Percentiles rank a stretch among this genome's conserved stretches.
These are phyloP conservation scores for Callospermophilus lateralis DNA, from an alignment of 2,113 vertebrate genomes.

Conservation along the genomic window DNA sequence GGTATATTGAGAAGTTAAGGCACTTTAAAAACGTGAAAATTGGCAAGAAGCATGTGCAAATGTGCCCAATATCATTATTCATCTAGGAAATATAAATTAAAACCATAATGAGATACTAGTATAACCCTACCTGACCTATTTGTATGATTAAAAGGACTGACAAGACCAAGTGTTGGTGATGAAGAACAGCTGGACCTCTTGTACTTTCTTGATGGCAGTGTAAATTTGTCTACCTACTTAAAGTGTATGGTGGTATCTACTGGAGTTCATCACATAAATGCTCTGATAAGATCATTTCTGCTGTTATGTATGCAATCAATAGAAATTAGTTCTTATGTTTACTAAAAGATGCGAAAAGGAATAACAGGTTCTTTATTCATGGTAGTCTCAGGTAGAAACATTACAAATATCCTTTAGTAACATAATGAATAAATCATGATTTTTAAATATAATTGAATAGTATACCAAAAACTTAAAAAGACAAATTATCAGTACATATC, in stretches of 20 bases:
- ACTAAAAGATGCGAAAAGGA: neutral
- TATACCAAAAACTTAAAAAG: neutral
- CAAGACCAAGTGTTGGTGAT: neutral
- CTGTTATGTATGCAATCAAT: neutral
- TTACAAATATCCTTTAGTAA: neutral
- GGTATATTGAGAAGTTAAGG: neutral
- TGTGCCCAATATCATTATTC: neutral
- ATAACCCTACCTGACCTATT: no score
- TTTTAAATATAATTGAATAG: neutral
- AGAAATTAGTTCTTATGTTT: neutral
- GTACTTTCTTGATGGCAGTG: neutral
- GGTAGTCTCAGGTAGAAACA: neutral
- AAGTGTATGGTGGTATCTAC: neutral
- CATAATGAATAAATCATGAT: neutral
- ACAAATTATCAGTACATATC: neutral
- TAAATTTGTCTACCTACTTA: neutral
- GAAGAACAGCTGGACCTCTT: neutral
- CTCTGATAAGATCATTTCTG: neutral
- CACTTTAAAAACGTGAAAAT: neutral
- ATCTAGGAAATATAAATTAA: neutral
- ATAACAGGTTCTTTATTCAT: neutral
- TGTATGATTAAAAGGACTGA: neutral
- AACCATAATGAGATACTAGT: neutral
- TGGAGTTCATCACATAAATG: neutral
- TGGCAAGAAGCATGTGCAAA: neutral